Percentiles rank a stretch among this genome's conserved stretches.
Evolutionary conservation across 2,113 vertebrate genomes (phyloP).

Genomic region (Clinocottus analis): DNA sequence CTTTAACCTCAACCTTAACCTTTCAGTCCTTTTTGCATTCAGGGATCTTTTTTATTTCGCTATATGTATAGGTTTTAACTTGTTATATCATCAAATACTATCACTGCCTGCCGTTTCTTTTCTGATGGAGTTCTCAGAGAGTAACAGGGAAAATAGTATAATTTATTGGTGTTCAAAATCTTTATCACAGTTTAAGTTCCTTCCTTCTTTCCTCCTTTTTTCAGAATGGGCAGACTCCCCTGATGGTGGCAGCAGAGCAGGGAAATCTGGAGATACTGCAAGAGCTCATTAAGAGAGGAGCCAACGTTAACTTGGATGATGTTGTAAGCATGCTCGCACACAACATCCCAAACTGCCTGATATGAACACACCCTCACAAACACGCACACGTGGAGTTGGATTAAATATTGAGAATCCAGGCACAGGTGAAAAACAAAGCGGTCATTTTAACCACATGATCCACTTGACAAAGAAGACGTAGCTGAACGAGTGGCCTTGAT

Average conservation of each 20-base stretch:
- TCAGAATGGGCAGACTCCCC: slow-evolving; percentile 94
- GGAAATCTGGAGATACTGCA: slow-evolving; percentile 95
- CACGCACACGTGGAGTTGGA: slow-evolving; percentile 5
- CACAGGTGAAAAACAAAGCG: slow-evolving; percentile 63
- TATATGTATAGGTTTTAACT: not conserved
- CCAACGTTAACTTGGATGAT: slow-evolving; percentile 95
- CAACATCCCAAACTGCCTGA: not conserved
- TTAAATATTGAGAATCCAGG: not conserved
- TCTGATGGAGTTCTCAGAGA: not conserved
- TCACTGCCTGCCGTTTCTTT: slow-evolving; percentile 5
- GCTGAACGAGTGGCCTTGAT: slow-evolving; percentile 35
- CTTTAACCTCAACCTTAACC: too few species aligned
- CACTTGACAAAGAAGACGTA: slow-evolving; percentile 25
- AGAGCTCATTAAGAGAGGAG: slow-evolving; percentile 93
- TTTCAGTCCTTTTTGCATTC: not conserved
- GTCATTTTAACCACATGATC: slow-evolving; percentile 50
- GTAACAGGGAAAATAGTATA: slow-evolving; percentile 9
- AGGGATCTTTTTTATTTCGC: not conserved
- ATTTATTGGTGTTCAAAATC: slow-evolving; percentile 3
- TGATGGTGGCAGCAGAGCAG: slow-evolving; percentile 97
- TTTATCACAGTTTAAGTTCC: slow-evolving; percentile 9
- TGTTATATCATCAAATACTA: slow-evolving; percentile 17
- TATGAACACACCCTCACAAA: slow-evolving; percentile 13
- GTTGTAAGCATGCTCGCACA: slow-evolving; percentile 81
- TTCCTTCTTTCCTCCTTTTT: slow-evolving; percentile 26